Base-by-base conservation (phyloP, 2,113 vertebrate species). In the Ailuropoda melanoleuca region DNA sequence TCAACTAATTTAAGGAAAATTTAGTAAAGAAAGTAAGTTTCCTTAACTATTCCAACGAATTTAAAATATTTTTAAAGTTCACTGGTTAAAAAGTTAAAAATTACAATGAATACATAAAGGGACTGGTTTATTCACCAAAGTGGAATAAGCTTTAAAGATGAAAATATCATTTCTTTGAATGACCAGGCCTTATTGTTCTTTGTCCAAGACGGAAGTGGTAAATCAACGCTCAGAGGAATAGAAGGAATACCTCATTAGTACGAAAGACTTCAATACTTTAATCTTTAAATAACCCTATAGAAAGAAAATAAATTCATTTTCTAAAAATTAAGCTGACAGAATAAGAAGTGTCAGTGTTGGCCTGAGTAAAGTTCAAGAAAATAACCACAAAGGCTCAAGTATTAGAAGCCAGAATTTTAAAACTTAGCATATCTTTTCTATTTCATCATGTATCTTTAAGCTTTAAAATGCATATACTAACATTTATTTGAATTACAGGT, bases 41-140 rank as follows among this genome's bases (percentile, higher is more conserved):
- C 48, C 43, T 77, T 77, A 82, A 60, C n/a, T 74, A 56, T 81
- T 37, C 10, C 64, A 93, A 81, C 17, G 8, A 58, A 74, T 68
- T 90, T 86, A 29, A 93, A 92, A 24, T 55, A 62, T 31, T 88
- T 84, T 87, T 53, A 75, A 90, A 97, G 46, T 72, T 94, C 46
- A 64, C 5, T 78, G 50, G 37, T 77, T 86, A 60, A 34, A 93
- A 86, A 75, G 17, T 68, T 84, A 84, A 88, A 77, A 88, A 56
- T 84, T 55, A 84, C 26, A 56, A 31, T 37, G 31, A 75, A 43
- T 53, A 72, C 14, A 62, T n/a, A 94, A 75, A 84, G 10, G 10
- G n/a, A 34, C 15, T 84, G 18, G n/a, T 17, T 64, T 62, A 56
- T 48, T 50, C 72, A 64, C 4, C 48, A 37, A 95, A 74, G 24